Base-by-base conservation (phyloP, 2,113 vertebrate species). In the Andinoacara biseriatus region DNA sequence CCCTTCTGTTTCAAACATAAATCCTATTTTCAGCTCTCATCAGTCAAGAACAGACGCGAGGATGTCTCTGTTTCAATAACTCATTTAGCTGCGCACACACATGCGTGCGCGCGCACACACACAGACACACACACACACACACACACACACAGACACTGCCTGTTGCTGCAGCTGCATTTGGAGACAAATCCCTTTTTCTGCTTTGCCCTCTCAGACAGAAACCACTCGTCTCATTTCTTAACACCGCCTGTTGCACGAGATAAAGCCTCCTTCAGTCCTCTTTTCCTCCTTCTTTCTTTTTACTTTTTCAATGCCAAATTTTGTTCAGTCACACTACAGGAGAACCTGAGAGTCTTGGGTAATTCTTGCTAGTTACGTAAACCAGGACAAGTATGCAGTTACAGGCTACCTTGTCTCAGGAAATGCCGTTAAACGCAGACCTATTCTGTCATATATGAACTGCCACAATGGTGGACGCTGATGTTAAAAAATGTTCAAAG, bases 21-120 rank as follows among this genome's bases (percentile, higher is more conserved):
- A 91, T 92, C 91, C 91, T 85, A 86, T 93, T 91, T 92, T 91
- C 88, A 89, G 90, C 90, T 82, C 81, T 89, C 87, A 93, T 90
- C 86, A 86, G 82, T 84, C 74, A 58, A 61, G 87, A 88, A 81
- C 90, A 85, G 84, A 90, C 76, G 14, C 43, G n/a, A 81, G 82
- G 87, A 91, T 60, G 77, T 90, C 84, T 90, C 80, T 74, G 82
- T 83, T 87, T 90, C 89, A 83, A 58, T 82, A 82, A 86, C 86
- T 85, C 84, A 77, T 85, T 78, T 74, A 87, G 62, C 15, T 78
- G 69, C 84, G 9, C 52, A 22, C 74, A 65, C 76, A 81, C 88
- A 82, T 5, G 33, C 6, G 33, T 33, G 33, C 33, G 33, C 72
- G 76, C 67, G 26, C 67, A 84, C 67, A 69, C 49, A 76, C 60